Percentiles rank a stretch among this genome's conserved stretches.
Conservation (phyloP, 1,140 invertebrate species). For the Drosophila orena region DNA sequence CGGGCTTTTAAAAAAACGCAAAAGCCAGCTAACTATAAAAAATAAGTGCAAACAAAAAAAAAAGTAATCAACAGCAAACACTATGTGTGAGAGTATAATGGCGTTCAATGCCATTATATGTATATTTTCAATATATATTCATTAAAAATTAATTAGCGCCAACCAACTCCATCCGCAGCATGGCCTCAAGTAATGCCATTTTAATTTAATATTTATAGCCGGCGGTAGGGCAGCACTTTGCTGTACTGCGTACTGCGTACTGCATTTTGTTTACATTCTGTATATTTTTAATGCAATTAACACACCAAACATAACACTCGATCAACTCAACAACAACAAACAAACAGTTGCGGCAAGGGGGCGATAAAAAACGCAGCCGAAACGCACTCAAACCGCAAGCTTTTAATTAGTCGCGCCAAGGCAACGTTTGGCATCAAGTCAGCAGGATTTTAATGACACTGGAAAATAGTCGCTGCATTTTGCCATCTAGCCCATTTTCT, state of each 20-base stretch:
- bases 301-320: slow-evolving; percentile 11
- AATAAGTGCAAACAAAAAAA: not conserved
- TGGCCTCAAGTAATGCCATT: slow-evolving; percentile 52
- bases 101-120: slow-evolving; percentile 63
- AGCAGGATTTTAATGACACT: slow-evolving; percentile 45
- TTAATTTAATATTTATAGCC: slow-evolving; percentile 70
- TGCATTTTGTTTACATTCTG: slow-evolving; percentile 38
- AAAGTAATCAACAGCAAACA: slow-evolving; percentile 20
- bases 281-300: slow-evolving; percentile 72
- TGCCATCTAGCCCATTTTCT: not conserved
- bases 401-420: slow-evolving; percentile 48
- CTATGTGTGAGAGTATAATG: not conserved
- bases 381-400: slow-evolving; percentile 35
- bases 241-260: too few relatives aligned
- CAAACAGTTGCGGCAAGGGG: not conserved
- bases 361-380: slow-evolving; percentile 29
- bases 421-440: slow-evolving; percentile 34
- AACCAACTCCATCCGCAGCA: slow-evolving; percentile 11
- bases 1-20: slow-evolving; percentile 14
- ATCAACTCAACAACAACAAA: slow-evolving; percentile 6
- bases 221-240: not conserved
- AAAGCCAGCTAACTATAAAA: slow-evolving; percentile 1
- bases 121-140: slow-evolving; percentile 71
- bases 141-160: slow-evolving; percentile 75
- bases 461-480: slow-evolving; percentile 16